Evolutionary conservation across 2,888 invertebrate species (phyloP), one percentile per base, ranked within the genome.

Genomic region (Luperina testacea): DNA sequence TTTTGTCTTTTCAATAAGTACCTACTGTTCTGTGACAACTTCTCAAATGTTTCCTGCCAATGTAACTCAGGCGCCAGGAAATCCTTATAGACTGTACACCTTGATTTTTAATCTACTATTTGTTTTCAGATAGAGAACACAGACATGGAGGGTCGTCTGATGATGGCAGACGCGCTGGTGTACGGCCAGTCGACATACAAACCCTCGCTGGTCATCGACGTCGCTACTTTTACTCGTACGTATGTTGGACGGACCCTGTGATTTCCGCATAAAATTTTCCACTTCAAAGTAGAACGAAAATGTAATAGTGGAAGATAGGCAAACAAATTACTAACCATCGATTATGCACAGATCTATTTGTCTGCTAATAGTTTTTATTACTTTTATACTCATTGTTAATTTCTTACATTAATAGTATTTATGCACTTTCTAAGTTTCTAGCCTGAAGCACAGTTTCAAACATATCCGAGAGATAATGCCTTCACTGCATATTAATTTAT

Each of bases 161-260:
- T 98, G 89, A 94, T 99, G 94, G 98, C 98, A 0, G 99, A 99
- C 96, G 98, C 98, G 53, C 95, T 99, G 74, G 97, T 98, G 84
- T 99, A 98, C 95, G 98, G 98, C 0, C 98, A 96, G 93, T 91
- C 94, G 27, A 77, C 86, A 65, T 96, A 97, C 92, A 97, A 97
- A 70, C 98, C 98, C 0, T 93, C 96, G 63, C 95, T 98, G 38
- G 97, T 98, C 59, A 92, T 98, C 38, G 98, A 98, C 90, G 97
- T 98, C 85, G 98, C 98, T 45, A 98, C 98, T 53, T 95, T 98
- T 72, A 98, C 98, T 59, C 97, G 96, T 95, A 48, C 86, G 92
- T 79, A 72, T 78, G 20, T 48, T 17, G 7, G 32, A 45, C 24
- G 24, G 27, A 77, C 15, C 15, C 42, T 20, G 9, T 38, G 61